Evolutionary conservation across 2,797 vertebrate species (phyloP).

Genomic region (Crenuchus spilurus): DNA sequence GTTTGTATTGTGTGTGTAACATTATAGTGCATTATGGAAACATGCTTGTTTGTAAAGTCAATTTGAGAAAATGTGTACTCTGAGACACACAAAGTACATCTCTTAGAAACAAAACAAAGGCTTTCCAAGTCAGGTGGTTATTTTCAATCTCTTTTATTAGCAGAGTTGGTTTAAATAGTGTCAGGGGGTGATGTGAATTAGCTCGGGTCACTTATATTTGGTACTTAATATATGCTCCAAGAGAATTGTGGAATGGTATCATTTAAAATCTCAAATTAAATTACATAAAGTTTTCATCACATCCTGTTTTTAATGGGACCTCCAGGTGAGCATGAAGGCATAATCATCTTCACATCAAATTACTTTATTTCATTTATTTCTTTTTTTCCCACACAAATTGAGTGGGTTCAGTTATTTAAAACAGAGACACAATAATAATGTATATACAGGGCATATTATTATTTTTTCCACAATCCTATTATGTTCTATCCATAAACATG

Average conservation of each 20-base stretch:
- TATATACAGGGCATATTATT: no score
- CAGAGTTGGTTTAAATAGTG: constrained; percentile 41
- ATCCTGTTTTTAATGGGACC: constrained; percentile 57
- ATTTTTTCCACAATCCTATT: no score
- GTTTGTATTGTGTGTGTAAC: constrained; percentile 66
- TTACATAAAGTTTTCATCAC: constrained; percentile 47
- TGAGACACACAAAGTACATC: background rate
- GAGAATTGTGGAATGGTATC: constrained; percentile 48
- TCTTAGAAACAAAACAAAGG: constrained; percentile 59
- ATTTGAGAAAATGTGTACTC: constrained; percentile 43
- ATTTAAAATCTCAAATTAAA: constrained; percentile 47
- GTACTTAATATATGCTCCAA: constrained; percentile 64
- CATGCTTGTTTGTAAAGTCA: constrained; percentile 58
- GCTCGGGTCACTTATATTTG: constrained; percentile 59
- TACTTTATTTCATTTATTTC: no score
- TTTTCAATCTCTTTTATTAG: constrained; percentile 54
- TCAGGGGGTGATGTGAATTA: constrained; percentile 57
- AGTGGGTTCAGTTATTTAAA: no score
- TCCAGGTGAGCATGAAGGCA: constrained; percentile 47
- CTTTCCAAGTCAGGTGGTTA: constrained; percentile 65
- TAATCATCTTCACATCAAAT: no score
- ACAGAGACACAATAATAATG: no score
- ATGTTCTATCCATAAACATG: no score
- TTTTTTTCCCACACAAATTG: background rate
- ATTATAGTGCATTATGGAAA: constrained; percentile 61